A percentile compares a stretch with the other conserved stretches of the same genome.
These are phyloP conservation scores for Zygothrica quintamaculata DNA, from an alignment of 2,888 invertebrate genomes.

Conservation along the genomic window DNA sequence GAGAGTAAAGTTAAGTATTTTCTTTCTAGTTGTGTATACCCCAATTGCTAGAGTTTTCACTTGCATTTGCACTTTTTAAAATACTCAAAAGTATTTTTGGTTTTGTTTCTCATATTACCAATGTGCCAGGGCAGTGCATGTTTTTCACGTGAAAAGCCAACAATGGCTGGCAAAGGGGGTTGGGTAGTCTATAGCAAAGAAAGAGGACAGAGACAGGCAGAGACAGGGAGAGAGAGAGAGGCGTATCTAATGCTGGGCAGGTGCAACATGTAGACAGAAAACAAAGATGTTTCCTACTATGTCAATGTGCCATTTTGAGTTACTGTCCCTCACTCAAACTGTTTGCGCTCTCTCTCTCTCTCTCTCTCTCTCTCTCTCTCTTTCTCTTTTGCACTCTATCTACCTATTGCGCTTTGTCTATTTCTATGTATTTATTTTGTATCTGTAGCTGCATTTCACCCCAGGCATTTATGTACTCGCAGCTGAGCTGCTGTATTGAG, in stretches of 20 bases:
- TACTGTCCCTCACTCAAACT: slow-evolving; percentile 17
- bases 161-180: slow-evolving; percentile 18
- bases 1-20: too few relatives aligned
- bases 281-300: slow-evolving; percentile 40
- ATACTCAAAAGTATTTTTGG: too few relatives aligned
- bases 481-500: slow-evolving; percentile 34
- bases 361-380: slow-evolving; percentile 9
- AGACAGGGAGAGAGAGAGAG: slow-evolving; percentile 17
- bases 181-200: too few relatives aligned
- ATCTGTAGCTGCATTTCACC: slow-evolving; percentile 57
- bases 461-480: slow-evolving; percentile 57
- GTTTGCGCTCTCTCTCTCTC: neutral
- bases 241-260: slow-evolving; percentile 52
- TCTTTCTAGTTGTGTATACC: too few relatives aligned
- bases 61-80: too few relatives aligned
- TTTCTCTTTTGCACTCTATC: neutral
- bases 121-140: slow-evolving; percentile 38
- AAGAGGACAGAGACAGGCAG: too few relatives aligned
- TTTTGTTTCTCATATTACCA: slow-evolving; percentile 62
- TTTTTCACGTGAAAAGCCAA: slow-evolving; percentile 65
- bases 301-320: slow-evolving; percentile 60
- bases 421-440: slow-evolving; percentile 26
- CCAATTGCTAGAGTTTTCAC: too few relatives aligned
- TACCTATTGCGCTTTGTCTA: neutral
- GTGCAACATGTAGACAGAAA: slow-evolving; percentile 66